Evolutionary conservation across 1,140 invertebrate genomes (phyloP).

Genomic region (Battus philenor): DNA sequence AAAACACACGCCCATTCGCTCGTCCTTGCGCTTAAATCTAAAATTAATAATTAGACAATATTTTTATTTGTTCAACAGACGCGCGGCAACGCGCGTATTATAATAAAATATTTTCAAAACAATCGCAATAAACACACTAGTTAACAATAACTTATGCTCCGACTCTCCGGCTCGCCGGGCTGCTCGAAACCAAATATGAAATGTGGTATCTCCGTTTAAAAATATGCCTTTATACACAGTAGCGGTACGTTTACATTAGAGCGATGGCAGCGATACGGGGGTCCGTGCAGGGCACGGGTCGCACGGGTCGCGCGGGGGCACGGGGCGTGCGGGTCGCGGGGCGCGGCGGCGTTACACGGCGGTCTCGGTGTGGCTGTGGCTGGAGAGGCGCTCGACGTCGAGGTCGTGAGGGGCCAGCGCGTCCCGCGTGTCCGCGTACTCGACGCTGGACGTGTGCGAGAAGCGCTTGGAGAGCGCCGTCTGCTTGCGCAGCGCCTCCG

Average conservation of each 20-base stretch:
- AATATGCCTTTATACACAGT: conserved; percentile 56
- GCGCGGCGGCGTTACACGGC: conserved; percentile 82
- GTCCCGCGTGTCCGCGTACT: conserved; percentile 92
- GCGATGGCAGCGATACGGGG: conserved; percentile 30
- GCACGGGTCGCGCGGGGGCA: conserved; percentile 3
- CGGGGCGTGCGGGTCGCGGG: conserved; percentile 17
- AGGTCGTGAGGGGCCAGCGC: conserved; percentile 92
- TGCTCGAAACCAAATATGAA: conserved; percentile 38
- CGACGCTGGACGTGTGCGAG: conserved; percentile 91
- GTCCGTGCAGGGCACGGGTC: conserved; percentile 22
- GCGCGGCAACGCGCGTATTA: conserved; percentile 67
- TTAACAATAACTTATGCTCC: conserved; percentile 69
- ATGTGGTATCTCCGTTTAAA: conserved; percentile 42
- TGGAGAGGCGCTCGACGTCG: conserved; percentile 92
- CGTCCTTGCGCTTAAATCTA: conserved; percentile 72
- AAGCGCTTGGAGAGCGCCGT: conserved; percentile 91
- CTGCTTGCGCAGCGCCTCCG: conserved; percentile 93
- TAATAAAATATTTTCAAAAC: conserved; percentile 76
- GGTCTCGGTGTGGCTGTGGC: conserved; percentile 94
- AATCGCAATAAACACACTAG: conserved; percentile 76
- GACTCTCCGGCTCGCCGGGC: conserved; percentile 32
- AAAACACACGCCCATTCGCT: conserved; percentile 72
- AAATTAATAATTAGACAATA: conserved; percentile 76
- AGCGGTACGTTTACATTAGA: conserved; percentile 32
- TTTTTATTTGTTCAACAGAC: conserved; percentile 75